Percentiles rank a stretch among this genome's conserved stretches.
These are phyloP conservation scores for Stenchaetothrips biformis DNA, from an alignment of 2,888 invertebrate species.

Conservation along the genomic window DNA sequence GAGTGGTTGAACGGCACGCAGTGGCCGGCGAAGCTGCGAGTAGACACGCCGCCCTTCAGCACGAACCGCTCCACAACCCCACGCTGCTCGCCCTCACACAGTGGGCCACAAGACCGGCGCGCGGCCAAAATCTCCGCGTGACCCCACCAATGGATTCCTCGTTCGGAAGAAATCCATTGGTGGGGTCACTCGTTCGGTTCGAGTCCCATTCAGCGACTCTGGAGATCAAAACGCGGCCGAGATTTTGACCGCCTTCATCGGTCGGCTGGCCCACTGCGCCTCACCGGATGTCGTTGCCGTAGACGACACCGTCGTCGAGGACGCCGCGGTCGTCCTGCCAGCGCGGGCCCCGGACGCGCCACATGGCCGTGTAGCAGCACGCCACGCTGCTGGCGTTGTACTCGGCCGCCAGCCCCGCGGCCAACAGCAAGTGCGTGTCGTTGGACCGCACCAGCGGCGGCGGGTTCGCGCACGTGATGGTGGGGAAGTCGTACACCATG, in stretches of 20 bases:
- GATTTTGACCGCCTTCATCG: too few relatives aligned
- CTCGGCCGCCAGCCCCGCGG: neutral
- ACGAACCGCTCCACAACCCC: too few relatives aligned
- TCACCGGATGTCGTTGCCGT: constrained; percentile 18
- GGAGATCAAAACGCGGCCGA: too few relatives aligned
- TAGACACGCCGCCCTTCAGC: too few relatives aligned
- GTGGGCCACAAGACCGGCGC: too few relatives aligned
- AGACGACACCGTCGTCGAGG: neutral
- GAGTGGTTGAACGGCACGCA: constrained; percentile 33
- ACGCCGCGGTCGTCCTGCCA: neutral
- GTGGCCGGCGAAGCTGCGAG: constrained; percentile 32
- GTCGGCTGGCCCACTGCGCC: too few relatives aligned
- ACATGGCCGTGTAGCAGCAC: constrained; percentile 13
- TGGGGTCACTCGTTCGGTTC: too few relatives aligned
- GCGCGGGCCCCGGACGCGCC: neutral
- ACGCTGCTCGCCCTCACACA: too few relatives aligned
- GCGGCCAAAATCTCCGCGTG: too few relatives aligned
- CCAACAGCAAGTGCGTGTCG: constrained; percentile 14
- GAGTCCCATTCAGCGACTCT: too few relatives aligned
- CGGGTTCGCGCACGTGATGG: constrained; percentile 31
- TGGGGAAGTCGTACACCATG: constrained; percentile 29
- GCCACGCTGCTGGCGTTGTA: neutral
- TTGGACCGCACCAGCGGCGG: constrained; percentile 34
- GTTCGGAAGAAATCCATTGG: too few relatives aligned
- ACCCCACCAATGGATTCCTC: too few relatives aligned